Percentiles rank a stretch among this genome's conserved stretches.
Evolutionary conservation across 2,888 invertebrate genomes (phyloP).

Genomic region (Scelioninae gen. 1): DNA sequence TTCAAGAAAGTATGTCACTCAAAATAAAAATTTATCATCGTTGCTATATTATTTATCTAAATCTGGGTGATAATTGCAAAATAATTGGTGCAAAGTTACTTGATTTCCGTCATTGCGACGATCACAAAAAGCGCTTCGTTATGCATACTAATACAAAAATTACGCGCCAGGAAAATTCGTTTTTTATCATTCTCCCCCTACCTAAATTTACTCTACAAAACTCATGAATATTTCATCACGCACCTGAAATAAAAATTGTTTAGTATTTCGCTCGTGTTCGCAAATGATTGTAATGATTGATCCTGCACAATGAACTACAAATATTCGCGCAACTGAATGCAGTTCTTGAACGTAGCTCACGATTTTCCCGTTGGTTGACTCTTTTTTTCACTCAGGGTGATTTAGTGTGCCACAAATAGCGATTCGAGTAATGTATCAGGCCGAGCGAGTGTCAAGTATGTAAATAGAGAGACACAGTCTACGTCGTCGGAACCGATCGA

Average conservation of each 20-base stretch:
- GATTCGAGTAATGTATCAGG: slow-evolving; percentile 23
- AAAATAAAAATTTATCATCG: no score
- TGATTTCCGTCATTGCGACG: slow-evolving; percentile 6
- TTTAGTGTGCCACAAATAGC: slow-evolving; percentile 49
- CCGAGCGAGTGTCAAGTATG: slow-evolving; percentile 42
- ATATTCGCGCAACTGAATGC: slow-evolving; percentile 18
- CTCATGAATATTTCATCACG: slow-evolving; percentile 48
- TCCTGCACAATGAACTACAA: slow-evolving; percentile 44
- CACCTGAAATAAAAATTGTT: slow-evolving; percentile 53
- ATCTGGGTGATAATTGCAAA: slow-evolving; percentile 13
- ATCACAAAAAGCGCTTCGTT: slow-evolving; percentile 30
- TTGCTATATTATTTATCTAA: not conserved
- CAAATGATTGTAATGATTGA: slow-evolving; percentile 43
- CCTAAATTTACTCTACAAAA: not conserved
- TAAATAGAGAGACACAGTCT: slow-evolving; percentile 22
- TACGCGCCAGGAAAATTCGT: slow-evolving; percentile 4
- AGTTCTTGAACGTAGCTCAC: slow-evolving; percentile 32
- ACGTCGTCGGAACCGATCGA: not conserved
- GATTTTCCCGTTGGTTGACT: slow-evolving; percentile 23
- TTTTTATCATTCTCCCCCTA: not conserved
- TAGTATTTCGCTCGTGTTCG: slow-evolving; percentile 25
- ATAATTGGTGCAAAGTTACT: slow-evolving; percentile 22
- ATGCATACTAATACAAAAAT: slow-evolving; percentile 43
- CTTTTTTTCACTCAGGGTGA: slow-evolving; percentile 27
- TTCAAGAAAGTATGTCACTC: no score